phyloP scores from a whole-genome alignment of 2,888 invertebrate species.

The Nephrotoma flavescens region DNA sequence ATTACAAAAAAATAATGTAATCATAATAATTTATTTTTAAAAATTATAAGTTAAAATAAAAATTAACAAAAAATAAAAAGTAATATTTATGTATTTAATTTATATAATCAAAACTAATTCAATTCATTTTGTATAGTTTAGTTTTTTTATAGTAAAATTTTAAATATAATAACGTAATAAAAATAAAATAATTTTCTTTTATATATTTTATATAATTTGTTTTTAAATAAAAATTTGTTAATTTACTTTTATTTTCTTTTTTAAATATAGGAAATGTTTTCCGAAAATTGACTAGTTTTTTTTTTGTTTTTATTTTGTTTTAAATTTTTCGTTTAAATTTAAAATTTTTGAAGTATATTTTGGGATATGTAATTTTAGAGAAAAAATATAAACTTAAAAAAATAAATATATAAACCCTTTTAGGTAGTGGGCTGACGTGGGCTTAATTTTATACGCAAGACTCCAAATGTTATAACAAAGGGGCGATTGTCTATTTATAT shows the following conservation, averaged over 20 bases:
- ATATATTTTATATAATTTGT: not conserved
- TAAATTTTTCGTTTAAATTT: not conserved
- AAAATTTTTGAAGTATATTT: not conserved
- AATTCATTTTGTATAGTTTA: not conserved
- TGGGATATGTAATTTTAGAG: not conserved
- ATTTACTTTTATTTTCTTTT: not conserved
- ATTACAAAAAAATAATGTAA: not conserved
- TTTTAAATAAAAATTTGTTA: not conserved
- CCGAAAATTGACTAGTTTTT: not conserved
- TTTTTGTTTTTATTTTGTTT: not conserved
- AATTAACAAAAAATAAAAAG: not conserved
- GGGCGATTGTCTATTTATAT: not conserved
- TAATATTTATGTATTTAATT: not conserved
- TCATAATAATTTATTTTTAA: not conserved
- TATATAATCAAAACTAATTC: not conserved
- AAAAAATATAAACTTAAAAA: not conserved
- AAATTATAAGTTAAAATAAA: not conserved
- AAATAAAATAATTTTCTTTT: not conserved
- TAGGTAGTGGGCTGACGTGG: not conserved
- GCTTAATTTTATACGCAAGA: not conserved
- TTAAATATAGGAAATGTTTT: not conserved
- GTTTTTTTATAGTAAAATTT: not conserved
- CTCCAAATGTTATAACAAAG: not conserved
- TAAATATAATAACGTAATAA: not conserved
- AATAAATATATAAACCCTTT: not conserved